phyloP scores from a whole-genome alignment of 2,113 vertebrate genomes.

The Hippotragus niger region DNA sequence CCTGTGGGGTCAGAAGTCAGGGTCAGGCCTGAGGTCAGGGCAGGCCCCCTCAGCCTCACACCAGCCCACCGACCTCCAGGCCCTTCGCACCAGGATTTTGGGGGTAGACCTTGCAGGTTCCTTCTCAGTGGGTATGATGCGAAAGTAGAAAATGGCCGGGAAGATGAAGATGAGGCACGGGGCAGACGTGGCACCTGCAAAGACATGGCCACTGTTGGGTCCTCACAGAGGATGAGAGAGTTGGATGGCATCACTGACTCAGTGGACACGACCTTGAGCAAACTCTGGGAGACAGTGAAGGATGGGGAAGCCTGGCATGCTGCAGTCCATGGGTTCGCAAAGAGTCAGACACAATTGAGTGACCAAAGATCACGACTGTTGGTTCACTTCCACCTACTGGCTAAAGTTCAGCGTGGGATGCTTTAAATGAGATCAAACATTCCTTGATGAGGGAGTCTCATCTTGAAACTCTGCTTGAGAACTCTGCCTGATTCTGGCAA shows the following conservation, averaged over 20 bases:
- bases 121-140: conserved; percentile 94
- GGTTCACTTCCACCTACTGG: background rate
- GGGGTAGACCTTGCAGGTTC: conserved; percentile 90
- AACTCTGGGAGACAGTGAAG: background rate
- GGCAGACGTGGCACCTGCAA: conserved; percentile 94
- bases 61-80: background rate
- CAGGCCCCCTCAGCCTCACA: background rate
- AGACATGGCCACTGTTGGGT: background rate
- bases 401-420: background rate
- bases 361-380: background rate
- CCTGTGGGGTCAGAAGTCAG: conserved; percentile 79
- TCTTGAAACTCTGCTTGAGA: background rate
- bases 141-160: conserved; percentile 97
- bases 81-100: conserved; percentile 91
- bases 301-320: background rate
- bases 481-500: background rate
- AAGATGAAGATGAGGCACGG: conserved; percentile 99
- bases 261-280: background rate
- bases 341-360: background rate
- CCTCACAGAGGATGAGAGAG: background rate
- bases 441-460: background rate
- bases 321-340: background rate
- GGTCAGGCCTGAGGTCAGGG: background rate
- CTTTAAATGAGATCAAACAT: background rate
- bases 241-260: background rate